phyloP scores from a whole-genome alignment of 2,888 invertebrate genomes.

The Lasius fuliginosus region DNA sequence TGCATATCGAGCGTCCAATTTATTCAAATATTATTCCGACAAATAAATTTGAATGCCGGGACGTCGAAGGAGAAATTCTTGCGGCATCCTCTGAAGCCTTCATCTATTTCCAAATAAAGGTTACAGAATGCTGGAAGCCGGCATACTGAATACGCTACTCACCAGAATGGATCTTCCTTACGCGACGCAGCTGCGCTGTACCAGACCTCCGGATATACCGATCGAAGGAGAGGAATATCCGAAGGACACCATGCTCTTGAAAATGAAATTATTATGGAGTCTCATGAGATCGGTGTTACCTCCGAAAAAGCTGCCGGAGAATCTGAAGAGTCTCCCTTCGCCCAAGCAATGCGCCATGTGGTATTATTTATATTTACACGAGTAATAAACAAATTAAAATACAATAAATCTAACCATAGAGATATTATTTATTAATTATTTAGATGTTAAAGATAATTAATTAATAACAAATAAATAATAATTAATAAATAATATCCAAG shows the following conservation, averaged over 20 bases:
- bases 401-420: neutral
- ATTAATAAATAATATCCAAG: conserved; percentile 3
- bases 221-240: conserved; percentile 62
- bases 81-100: neutral
- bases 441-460: neutral
- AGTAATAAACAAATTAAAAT: neutral
- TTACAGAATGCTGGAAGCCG: conserved; percentile 81
- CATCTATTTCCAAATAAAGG: conserved; percentile 74
- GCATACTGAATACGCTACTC: conserved; percentile 82
- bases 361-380: conserved; percentile 64
- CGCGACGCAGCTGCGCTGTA: conserved; percentile 70
- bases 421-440: conserved; percentile 16
- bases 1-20: neutral
- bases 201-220: conserved; percentile 62
- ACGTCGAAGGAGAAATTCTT: neutral
- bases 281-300: conserved; percentile 74
- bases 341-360: conserved; percentile 74
- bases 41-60: neutral
- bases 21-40: conserved; percentile 38
- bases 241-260: conserved; percentile 64
- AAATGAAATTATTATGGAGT: conserved; percentile 76
- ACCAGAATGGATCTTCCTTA: conserved; percentile 82
- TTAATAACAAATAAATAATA: too few species aligned
- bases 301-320: conserved; percentile 28
- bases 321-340: conserved; percentile 45